phyloP scores from a whole-genome alignment of 2,797 vertebrate genomes.

The Enoplosus armatus region DNA sequence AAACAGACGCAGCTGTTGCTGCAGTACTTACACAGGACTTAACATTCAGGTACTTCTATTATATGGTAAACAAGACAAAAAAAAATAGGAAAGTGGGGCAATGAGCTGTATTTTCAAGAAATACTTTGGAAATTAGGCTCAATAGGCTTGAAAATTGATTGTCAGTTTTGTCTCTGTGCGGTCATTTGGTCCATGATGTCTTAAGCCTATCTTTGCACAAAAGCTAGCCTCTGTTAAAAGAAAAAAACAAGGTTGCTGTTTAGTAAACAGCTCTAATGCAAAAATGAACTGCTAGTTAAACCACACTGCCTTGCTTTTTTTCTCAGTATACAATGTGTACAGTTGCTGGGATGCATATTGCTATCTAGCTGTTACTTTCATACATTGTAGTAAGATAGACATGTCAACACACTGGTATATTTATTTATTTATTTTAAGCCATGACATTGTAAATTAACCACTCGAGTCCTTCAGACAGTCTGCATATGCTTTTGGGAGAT shows the following conservation, averaged over 20 bases:
- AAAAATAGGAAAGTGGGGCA: neutral
- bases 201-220: constrained; percentile 4
- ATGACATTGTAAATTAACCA: constrained; percentile 6
- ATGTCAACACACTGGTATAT: neutral
- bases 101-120: constrained; percentile 6
- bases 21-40: constrained; percentile 4
- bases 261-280: neutral
- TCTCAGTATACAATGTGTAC: neutral
- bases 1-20: constrained; percentile 29
- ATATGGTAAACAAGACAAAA: constrained; percentile 5
- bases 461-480: neutral
- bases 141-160: neutral
- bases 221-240: neutral
- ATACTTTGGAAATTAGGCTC: neutral
- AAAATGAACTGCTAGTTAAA: neutral
- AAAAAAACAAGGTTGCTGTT: neutral
- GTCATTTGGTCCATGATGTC: neutral
- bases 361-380: neutral
- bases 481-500: constrained; percentile 19
- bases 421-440: neutral
- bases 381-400: too few species aligned
- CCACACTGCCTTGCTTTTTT: neutral
- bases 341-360: neutral
- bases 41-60: constrained; percentile 16
- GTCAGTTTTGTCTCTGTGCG: neutral